A percentile compares a stretch with the other conserved stretches of the same genome.
Evolutionary conservation across 2,888 invertebrate genomes (phyloP).

Genomic region (Pristionchus exspectatus): DNA sequence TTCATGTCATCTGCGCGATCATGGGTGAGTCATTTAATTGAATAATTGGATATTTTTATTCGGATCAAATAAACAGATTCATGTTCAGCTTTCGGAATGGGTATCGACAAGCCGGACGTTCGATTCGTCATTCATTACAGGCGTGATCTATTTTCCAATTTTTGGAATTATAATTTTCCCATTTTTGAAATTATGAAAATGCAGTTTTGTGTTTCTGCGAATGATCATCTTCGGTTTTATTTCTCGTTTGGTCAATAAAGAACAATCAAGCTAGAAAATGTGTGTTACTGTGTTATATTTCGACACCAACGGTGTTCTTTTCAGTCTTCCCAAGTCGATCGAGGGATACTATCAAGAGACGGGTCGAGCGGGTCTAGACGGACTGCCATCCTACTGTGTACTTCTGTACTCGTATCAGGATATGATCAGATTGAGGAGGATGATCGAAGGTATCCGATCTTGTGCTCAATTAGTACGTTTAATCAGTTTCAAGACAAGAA

Average conservation of each 20-base stretch:
- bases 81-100: conserved; percentile 85
- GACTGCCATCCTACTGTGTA: conserved; percentile 88
- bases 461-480: neutral
- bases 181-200: too few relatives aligned
- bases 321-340: conserved; percentile 80
- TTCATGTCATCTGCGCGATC: conserved; percentile 89
- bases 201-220: neutral
- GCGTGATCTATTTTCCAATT: conserved; percentile 6
- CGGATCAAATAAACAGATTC: too few relatives aligned
- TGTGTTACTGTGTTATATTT: too few relatives aligned
- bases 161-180: neutral
- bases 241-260: neutral
- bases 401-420: conserved; percentile 92
- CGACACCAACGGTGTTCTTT: neutral
- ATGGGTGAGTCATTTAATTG: conserved; percentile 86
- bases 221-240: neutral
- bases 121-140: conserved; percentile 87
- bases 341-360: conserved; percentile 86
- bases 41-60: too few relatives aligned
- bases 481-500: neutral
- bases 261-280: too few relatives aligned
- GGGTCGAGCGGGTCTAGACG: conserved; percentile 96
- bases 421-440: conserved; percentile 83
- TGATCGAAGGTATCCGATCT: conserved; percentile 84
- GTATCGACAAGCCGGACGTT: conserved; percentile 95